Evolutionary conservation across 2,888 invertebrate genomes (phyloP).

Genomic region (Eristalinus aeneus): DNA sequence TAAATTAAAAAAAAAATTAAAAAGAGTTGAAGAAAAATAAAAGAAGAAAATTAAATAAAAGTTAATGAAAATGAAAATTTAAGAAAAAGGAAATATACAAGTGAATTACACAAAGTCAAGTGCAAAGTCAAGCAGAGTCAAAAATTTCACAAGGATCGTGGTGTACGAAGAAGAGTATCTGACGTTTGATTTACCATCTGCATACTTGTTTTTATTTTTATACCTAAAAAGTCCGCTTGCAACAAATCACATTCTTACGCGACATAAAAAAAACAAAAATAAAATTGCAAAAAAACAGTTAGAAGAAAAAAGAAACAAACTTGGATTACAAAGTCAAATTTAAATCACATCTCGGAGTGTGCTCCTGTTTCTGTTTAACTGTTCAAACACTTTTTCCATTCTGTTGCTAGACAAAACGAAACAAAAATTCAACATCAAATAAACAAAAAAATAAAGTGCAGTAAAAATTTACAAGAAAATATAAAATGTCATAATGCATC

Average conservation of each 20-base stretch:
- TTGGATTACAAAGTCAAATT: slow-evolving; percentile 24
- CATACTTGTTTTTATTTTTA: slow-evolving; percentile 66
- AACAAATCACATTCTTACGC: slow-evolving; percentile 56
- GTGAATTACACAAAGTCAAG: slow-evolving; percentile 9
- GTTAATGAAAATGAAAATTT: slow-evolving; percentile 33
- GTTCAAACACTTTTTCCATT: slow-evolving; percentile 42
- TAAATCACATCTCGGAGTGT: slow-evolving; percentile 13
- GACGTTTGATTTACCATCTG: slow-evolving; percentile 32
- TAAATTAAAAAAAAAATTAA: slow-evolving; percentile 56
- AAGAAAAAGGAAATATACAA: slow-evolving; percentile 11
- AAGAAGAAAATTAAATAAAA: slow-evolving; percentile 44
- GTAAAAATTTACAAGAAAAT: not conserved
- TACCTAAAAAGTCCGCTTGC: slow-evolving; percentile 32
- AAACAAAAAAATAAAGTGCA: not conserved
- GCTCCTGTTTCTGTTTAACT: not conserved
- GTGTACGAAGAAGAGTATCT: not conserved
- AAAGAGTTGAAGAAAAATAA: slow-evolving; percentile 51
- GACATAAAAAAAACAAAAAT: slow-evolving; percentile 43
- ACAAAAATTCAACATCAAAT: not conserved
- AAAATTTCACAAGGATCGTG: not conserved
- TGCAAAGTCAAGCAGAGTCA: slow-evolving; percentile 6
- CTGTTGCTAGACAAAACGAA: not conserved
- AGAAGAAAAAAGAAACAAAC: slow-evolving; percentile 9
- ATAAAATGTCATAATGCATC: slow-evolving; percentile 18
- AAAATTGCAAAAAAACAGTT: slow-evolving; percentile 7